Percentiles rank a stretch among this genome's conserved stretches.
phyloP scores from a whole-genome alignment of 1,140 invertebrate species.

The Pentalonia nigronervosa region DNA sequence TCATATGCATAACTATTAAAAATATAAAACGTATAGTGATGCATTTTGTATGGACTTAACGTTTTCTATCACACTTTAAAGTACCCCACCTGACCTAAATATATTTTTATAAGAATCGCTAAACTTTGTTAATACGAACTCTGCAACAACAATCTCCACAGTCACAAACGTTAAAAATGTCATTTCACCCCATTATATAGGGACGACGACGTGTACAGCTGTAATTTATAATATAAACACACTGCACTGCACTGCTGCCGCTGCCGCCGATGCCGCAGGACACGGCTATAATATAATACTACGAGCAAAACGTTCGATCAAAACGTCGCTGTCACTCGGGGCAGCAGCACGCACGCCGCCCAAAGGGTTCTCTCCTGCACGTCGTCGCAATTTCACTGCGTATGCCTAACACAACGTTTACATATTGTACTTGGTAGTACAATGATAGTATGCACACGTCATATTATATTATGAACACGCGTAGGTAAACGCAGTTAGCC shows the following conservation, averaged over 20 bases:
- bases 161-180: background rate
- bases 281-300: background rate
- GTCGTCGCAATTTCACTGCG: background rate
- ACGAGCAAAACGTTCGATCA: slow-evolving; percentile 26
- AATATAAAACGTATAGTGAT: no score
- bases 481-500: background rate
- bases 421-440: background rate
- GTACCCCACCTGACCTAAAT: no score
- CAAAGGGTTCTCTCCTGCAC: background rate
- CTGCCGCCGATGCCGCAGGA: background rate
- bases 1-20: no score
- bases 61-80: no score
- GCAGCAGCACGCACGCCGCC: background rate
- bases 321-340: background rate
- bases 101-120: no score
- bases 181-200: background rate
- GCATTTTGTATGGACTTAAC: no score
- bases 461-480: background rate
- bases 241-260: background rate
- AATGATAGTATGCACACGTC: background rate
- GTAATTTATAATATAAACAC: background rate
- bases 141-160: background rate
- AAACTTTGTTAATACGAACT: no score
- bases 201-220: background rate
- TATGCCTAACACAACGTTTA: background rate